These are phyloP conservation scores for Gobio gobio DNA, from an alignment of 2,113 vertebrate species.

Conservation along the genomic window DNA sequence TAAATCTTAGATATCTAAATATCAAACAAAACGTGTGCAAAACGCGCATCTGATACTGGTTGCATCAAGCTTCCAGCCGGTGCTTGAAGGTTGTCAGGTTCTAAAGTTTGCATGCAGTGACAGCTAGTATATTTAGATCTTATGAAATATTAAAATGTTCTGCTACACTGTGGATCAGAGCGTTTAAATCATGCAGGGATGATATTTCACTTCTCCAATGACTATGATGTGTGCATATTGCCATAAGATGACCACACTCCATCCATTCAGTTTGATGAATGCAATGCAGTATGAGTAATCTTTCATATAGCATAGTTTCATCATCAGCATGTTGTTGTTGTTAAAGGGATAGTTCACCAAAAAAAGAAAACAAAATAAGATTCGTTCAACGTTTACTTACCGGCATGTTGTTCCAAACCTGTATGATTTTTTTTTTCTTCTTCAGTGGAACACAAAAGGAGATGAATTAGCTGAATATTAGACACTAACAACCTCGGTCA, in stretches of 20 bases:
- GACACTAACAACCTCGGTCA: not conserved
- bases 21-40: constrained; percentile 4
- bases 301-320: constrained; percentile 4
- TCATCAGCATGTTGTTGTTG: not conserved
- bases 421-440: not conserved
- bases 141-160: constrained; percentile 22
- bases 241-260: not conserved
- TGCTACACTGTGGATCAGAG: not conserved
- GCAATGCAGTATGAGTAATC: constrained; percentile 14
- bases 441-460: constrained; percentile 8
- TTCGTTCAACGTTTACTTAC: not conserved
- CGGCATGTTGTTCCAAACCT: not conserved
- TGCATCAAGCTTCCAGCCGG: not conserved
- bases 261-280: not conserved
- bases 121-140: constrained; percentile 35
- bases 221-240: not conserved
- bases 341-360: not conserved
- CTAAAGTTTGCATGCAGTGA: constrained; percentile 11
- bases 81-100: not conserved
- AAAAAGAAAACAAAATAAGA: too few relatives aligned
- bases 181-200: constrained; percentile 13
- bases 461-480: not conserved
- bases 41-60: not conserved
- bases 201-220: constrained; percentile 8
- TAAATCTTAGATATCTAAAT: not conserved